These are phyloP conservation scores for Panzeria rudis DNA, from an alignment of 2,888 invertebrate species.

Conservation along the genomic window DNA sequence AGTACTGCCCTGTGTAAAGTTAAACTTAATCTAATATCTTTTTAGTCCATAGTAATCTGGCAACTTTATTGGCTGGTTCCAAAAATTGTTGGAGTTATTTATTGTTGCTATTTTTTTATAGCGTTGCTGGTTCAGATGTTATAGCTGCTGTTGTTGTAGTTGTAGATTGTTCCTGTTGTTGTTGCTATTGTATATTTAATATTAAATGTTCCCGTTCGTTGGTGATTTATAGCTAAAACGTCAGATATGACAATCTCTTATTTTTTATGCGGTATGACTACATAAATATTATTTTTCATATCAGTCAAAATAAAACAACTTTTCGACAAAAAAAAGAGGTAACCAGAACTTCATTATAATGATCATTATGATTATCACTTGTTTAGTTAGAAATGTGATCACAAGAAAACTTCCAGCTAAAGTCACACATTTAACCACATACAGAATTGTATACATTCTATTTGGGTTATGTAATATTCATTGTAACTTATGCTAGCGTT, in stretches of 20 bases:
- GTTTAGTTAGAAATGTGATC: slow-evolving; percentile 36
- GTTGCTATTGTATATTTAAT: slow-evolving; percentile 28
- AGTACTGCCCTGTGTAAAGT: no score
- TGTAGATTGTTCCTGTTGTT: slow-evolving; percentile 2
- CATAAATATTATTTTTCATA: slow-evolving; percentile 69
- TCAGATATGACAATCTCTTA: slow-evolving; percentile 79
- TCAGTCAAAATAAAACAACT: slow-evolving; percentile 50
- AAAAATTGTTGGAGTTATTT: slow-evolving; percentile 7
- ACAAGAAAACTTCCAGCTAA: slow-evolving; percentile 6
- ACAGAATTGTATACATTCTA: not conserved
- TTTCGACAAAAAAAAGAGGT: slow-evolving; percentile 21
- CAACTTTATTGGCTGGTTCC: not conserved
- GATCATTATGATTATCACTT: slow-evolving; percentile 17
- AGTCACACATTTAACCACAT: not conserved
- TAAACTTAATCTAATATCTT: not conserved
- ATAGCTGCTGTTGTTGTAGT: slow-evolving; percentile 5
- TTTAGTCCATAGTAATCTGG: not conserved
- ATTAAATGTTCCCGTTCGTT: slow-evolving; percentile 68
- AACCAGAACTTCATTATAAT: slow-evolving; percentile 26
- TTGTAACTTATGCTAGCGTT: not conserved
- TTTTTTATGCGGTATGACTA: slow-evolving; percentile 68
- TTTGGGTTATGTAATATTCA: not conserved
- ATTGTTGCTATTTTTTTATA: slow-evolving; percentile 16
- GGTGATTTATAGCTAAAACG: slow-evolving; percentile 79
- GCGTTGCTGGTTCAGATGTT: slow-evolving; percentile 20